These are phyloP conservation scores for Drosophila borealis DNA, from an alignment of 2,888 invertebrate species.

Conservation along the genomic window DNA sequence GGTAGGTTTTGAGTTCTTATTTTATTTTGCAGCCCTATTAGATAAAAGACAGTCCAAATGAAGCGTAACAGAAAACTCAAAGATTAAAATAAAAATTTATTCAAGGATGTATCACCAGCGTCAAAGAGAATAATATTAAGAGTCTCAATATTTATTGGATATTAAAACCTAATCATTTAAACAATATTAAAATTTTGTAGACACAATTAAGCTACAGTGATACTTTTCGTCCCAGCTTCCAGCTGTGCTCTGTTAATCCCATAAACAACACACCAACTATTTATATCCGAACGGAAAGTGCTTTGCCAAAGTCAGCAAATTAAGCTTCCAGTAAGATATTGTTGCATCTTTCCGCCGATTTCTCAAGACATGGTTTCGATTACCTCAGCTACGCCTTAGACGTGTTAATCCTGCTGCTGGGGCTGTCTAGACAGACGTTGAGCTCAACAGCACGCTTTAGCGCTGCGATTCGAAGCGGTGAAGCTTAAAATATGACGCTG, in stretches of 20 bases:
- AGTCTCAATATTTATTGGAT: too few species aligned
- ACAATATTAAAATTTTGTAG: too few species aligned
- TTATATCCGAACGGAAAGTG: constrained; percentile 1
- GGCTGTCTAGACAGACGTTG: constrained; percentile 53
- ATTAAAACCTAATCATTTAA: too few species aligned
- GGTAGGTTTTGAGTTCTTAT: too few species aligned
- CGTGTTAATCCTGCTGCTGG: constrained; percentile 22
- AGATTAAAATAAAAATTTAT: too few species aligned
- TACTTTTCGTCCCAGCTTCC: not conserved
- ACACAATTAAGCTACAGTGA: not conserved
- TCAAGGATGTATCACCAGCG: too few species aligned
- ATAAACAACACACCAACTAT: constrained; percentile 3
- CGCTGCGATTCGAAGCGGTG: not conserved
- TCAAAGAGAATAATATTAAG: too few species aligned
- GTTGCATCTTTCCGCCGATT: constrained; percentile 12
- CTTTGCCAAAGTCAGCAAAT: constrained; percentile 16
- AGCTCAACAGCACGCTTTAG: not conserved
- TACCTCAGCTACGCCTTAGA: constrained; percentile 17
- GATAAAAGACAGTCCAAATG: too few species aligned
- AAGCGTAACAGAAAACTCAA: too few species aligned
- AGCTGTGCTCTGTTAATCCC: not conserved
- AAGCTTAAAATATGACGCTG: constrained; percentile 26
- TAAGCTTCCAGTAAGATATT: constrained; percentile 21
- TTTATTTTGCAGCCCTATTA: too few species aligned
- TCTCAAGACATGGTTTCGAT: constrained; percentile 22